Base-by-base conservation (phyloP, 2,113 vertebrate species). In the Equus quagga region DNA sequence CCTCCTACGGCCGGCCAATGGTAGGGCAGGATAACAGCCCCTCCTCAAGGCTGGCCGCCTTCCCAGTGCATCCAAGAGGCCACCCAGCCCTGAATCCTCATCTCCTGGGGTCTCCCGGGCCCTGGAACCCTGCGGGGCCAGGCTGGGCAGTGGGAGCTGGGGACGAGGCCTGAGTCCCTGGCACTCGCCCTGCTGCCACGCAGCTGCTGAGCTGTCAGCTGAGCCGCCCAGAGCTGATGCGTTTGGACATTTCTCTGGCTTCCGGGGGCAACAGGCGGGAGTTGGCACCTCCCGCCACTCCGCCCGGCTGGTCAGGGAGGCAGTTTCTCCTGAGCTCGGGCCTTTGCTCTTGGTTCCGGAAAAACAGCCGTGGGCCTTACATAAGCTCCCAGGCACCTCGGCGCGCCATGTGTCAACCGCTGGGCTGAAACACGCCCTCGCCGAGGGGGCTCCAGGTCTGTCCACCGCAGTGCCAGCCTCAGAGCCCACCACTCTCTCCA, bases 301-400 rank as follows among this genome's bases (percentile, higher is more conserved):
- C 18, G 11, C 86, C 91, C 9, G 49, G 85, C 79, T 96, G 97
- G 81, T 95, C 97, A 93, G 96, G 54, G 67, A 95, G 54, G 70
- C 84, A 75, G 31, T 93, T 93, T 91, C 97, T 96, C 94, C 60
- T 36, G n/a, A 89, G 95, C 95, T 90, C n/a, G 3, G 41, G 76
- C 81, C 70, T 97, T 94, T 91, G 79, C 73, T 95, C 94, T 67
- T 21, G 46, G 73, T 91, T 97, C 94, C 94, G 92, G 78, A 91
- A 96, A 98, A 89, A 60, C 28, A 92, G 94, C 82, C 92, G 65
- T 1, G 23, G 75, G 51, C 94, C 94, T 98, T 98, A 98, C 86
- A 87, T 98, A 98, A 98, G 97, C 67, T 89, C 75, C 89, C 36
- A 85, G 92, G 73, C 49, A 60, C n/a, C 89, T 93, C 19, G 11